Evolutionary conservation across 2,888 invertebrate genomes (phyloP), one percentile per base, ranked within the genome.

Genomic region (Norana najaformis): DNA sequence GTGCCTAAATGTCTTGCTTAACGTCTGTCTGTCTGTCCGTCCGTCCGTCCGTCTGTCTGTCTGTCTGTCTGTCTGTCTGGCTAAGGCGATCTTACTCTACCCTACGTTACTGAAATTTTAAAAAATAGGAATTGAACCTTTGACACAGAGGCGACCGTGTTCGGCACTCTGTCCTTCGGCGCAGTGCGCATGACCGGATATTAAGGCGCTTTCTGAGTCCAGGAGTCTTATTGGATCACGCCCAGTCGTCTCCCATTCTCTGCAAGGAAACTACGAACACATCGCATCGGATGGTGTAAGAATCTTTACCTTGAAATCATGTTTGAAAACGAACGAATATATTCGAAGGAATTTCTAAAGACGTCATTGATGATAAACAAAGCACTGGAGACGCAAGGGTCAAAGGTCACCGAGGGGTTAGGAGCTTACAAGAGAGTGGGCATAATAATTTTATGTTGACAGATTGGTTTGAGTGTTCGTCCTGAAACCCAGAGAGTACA

Each of bases 121-220:
- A 30, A 11, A 69, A n/a, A n/a, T n/a, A 69, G 69, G 47, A 47
- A 23, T 47, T 47, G 47, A 47, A 47, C 47, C 47, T 20, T 30
- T 11, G 69, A 69, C 69, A 8, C 69, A n/a, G 69, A n/a, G 69
- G n/a, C 30, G 8, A n/a, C 69, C 30, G 16, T n/a, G 69, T 69
- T n/a, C 3, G n/a, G 8, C 69, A n/a, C 69, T n/a, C 69, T 69
- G 69, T n/a, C 69, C n/a, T 30, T 69, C 69, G 69, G 11, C 69
- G 69, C 69, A 69, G 69, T 69, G 69, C 69, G 69, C 69, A 69
- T 69, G 69, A 69, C 69, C 69, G 69, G 69, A 69, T 69, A 69
- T 69, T 69, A 69, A 69, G 69, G 69, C 30, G 69, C 69, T 69
- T 69, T 69, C 69, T 69, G 30, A 69, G n/a, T 69, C 69, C 69